Evolutionary conservation across 2,888 invertebrate species (phyloP).

Genomic region (Callyntrura sp.): DNA sequence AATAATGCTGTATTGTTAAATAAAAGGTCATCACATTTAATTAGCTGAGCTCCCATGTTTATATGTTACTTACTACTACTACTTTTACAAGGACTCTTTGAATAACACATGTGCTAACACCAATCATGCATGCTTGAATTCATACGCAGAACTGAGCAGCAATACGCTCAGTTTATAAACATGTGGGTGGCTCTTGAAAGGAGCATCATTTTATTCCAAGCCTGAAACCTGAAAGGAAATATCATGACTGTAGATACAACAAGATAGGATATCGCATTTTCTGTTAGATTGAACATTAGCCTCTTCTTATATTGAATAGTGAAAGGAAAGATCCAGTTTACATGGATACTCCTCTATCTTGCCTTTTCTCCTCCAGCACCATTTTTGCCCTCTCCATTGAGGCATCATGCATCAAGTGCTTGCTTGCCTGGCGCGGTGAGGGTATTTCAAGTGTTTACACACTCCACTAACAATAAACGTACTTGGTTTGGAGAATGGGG

Average conservation of each 20-base stretch:
- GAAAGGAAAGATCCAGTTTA: not conserved
- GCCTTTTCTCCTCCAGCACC: not conserved
- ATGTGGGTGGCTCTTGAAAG: not conserved
- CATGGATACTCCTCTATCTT: not conserved
- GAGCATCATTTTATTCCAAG: not conserved
- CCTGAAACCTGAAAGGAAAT: not conserved
- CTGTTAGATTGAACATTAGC: not conserved
- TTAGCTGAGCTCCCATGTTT: too few species aligned
- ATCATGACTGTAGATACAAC: not conserved
- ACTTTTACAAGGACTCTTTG: too few species aligned
- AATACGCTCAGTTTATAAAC: not conserved
- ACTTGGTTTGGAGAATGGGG: not conserved
- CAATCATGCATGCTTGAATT: not conserved
- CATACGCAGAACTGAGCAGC: not conserved
- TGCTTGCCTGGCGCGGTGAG: conserved; percentile 28
- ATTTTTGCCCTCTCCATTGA: not conserved
- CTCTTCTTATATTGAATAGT: not conserved
- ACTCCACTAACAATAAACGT: not conserved
- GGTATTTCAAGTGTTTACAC: conserved; percentile 13
- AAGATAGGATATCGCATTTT: not conserved
- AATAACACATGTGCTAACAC: not conserved
- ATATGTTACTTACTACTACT: too few species aligned
- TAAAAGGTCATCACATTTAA: too few species aligned
- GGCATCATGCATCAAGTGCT: conserved; percentile 39
- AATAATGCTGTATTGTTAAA: too few species aligned